phyloP scores from a whole-genome alignment of 2,113 vertebrate genomes.

The Willisornis vidua region DNA sequence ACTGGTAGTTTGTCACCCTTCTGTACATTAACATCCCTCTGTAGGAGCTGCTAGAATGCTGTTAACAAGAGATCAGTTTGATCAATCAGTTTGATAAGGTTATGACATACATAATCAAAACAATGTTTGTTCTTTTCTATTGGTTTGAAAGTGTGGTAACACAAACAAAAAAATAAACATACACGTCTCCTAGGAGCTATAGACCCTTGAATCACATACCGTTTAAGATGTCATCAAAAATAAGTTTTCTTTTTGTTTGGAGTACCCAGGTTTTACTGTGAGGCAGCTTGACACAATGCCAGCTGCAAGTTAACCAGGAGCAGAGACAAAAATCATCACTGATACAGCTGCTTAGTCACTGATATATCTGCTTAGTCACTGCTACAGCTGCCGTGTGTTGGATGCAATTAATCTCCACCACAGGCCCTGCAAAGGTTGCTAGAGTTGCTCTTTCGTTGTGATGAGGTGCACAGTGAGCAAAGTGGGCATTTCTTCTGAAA shows the following conservation, averaged over 20 bases:
- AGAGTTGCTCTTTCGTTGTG: not conserved
- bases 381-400: rapidly evolving
- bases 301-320: not conserved
- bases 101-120: not conserved
- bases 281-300: not conserved
- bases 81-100: not conserved
- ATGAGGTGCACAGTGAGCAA: not conserved
- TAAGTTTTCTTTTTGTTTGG: not conserved
- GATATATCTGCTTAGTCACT: not conserved
- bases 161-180: not conserved
- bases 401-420: not conserved
- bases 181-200: not conserved
- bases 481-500: not conserved
- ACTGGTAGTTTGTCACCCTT: not conserved
- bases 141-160: not conserved
- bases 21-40: not conserved
- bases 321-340: not conserved
- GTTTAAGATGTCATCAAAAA: not conserved
- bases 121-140: not conserved
- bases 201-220: not conserved
- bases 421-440: not conserved
- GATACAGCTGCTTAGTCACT: not conserved
- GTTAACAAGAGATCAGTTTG: not conserved
- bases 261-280: not conserved
- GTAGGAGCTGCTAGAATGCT: not conserved